Evolutionary conservation across 2,113 vertebrate genomes (phyloP), one percentile per base, ranked within the genome.

Genomic region (Callospermophilus lateralis): DNA sequence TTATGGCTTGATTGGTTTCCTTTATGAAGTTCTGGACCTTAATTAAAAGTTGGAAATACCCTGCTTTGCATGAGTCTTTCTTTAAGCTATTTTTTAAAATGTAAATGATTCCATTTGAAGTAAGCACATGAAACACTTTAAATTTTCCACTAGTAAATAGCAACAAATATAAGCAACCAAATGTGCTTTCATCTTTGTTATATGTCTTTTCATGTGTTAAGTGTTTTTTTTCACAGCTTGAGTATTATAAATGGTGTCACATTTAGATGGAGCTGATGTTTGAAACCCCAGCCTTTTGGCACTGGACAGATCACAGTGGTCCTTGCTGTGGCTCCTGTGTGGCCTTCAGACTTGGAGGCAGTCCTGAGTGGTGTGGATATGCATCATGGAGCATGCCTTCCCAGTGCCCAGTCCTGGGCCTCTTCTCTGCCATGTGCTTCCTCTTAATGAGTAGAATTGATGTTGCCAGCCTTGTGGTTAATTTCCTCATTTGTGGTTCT

Each of bases 21-120:
- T 94, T 24, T 89, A 0, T 89, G 90, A 92, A 84, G 68, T 89
- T 89, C 67, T n/a, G 17, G 74, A 72, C 84, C 8, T 89, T 94
- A 87, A 90, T 92, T 98, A 74, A 90, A 96, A 93, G 76, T 92
- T 92, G 80, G 94, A 83, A 84, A 93, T 84, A 12, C 34, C 1
- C 13, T 86, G 37, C 65, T 96, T 91, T 92, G 85, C 53, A 13
- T 39, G 51, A 95, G 28, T 87, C 39, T 90, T 92, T 98, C 89
- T 94, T 84, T 76, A 84, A 72, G 53, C 42, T 84, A 6, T 90
- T 85, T 92, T 90, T 93, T 90, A 45, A 74, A 96, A 90, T 94
- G 61, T 78, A 92, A 42, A 53, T 94, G 45, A n/a, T 76, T 45
- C 42, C 1, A 0, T 89, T 95, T 67, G 83, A 95, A 86, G 68